Evolutionary conservation across 2,113 vertebrate genomes (phyloP).

Genomic region (Butorides virescens): DNA sequence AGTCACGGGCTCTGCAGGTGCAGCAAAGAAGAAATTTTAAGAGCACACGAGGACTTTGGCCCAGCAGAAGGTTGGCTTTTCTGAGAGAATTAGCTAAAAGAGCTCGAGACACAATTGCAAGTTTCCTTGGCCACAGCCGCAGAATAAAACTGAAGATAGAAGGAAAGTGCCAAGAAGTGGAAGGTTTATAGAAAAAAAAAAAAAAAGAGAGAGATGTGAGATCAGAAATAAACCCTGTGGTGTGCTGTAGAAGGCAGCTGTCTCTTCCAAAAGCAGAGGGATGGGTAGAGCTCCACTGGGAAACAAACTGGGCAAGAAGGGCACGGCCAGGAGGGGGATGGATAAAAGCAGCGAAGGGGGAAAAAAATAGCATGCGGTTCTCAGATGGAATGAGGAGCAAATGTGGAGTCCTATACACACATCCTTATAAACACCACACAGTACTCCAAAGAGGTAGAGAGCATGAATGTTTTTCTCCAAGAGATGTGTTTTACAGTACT

Average conservation of each 20-base stretch:
- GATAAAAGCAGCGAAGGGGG: not conserved
- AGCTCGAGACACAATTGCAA: not conserved
- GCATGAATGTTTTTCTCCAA: not conserved
- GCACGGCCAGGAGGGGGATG: not conserved
- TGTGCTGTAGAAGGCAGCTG: not conserved
- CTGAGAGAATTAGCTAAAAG: not conserved
- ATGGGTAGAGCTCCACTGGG: not conserved
- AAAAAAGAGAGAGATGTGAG: too few species aligned
- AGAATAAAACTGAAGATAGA: not conserved
- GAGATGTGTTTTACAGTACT: not conserved
- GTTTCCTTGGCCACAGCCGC: not conserved
- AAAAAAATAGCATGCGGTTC: not conserved
- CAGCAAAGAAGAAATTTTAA: not conserved
- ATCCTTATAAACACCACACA: not conserved
- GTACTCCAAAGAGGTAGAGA: not conserved
- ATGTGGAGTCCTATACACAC: fast-evolving
- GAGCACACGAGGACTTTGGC: not conserved
- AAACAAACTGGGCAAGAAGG: not conserved
- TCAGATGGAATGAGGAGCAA: not conserved
- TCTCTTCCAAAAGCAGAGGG: not conserved
- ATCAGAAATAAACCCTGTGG: not conserved
- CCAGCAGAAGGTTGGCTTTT: not conserved
- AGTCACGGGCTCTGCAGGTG: not conserved
- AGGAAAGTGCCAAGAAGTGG: not conserved
- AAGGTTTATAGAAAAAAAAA: not conserved